These are phyloP conservation scores for Anthoscopus minutus DNA, from an alignment of 2,113 vertebrate species.

Conservation along the genomic window DNA sequence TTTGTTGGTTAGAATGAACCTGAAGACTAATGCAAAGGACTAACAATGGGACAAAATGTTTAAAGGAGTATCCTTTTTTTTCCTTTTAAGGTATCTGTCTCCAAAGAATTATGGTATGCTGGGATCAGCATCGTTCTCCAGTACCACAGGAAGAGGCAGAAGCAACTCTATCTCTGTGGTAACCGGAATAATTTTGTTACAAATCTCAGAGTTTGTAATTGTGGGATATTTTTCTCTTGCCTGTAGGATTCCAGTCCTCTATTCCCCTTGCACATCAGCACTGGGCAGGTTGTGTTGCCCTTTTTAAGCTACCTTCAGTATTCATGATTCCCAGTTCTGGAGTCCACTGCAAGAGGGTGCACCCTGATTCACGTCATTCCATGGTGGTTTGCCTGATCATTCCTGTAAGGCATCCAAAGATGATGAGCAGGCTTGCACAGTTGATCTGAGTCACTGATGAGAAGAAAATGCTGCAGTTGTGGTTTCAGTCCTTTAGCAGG, in stretches of 20 bases:
- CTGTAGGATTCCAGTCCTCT: background rate
- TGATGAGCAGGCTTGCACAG: background rate
- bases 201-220: background rate
- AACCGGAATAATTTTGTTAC: background rate
- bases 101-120: conserved; percentile 22
- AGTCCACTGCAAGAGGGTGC: background rate
- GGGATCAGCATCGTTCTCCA: background rate
- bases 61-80: background rate
- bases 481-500: background rate
- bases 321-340: background rate
- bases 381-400: background rate
- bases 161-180: conserved; percentile 31
- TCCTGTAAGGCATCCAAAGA: background rate
- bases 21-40: background rate
- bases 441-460: background rate
- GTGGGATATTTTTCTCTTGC: background rate
- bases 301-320: background rate
- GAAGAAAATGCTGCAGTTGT: background rate
- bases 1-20: background rate
- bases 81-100: conserved; percentile 68
- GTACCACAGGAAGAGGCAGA: background rate
- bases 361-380: background rate
- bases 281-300: background rate
- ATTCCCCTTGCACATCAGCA: background rate
- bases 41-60: background rate